phyloP scores from a whole-genome alignment of 2,888 invertebrate genomes.

The Drosophila lutescens region DNA sequence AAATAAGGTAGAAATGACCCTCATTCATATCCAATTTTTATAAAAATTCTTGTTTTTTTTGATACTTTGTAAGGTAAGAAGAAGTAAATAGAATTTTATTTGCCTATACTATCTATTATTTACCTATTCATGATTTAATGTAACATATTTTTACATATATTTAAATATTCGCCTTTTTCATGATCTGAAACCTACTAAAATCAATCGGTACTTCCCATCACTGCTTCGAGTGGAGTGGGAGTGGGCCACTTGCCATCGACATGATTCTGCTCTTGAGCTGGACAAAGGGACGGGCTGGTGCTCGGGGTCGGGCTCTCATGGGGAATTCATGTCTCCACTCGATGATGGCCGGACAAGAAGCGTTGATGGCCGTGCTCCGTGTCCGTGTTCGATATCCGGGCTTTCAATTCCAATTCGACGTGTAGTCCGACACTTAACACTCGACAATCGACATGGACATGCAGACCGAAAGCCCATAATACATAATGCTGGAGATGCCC shows the following conservation, averaged over 20 bases:
- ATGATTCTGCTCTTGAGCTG: slow-evolving; percentile 32
- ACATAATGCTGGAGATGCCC: slow-evolving; percentile 8
- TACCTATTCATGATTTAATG: too few species aligned
- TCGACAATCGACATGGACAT: slow-evolving; percentile 20
- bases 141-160: too few species aligned
- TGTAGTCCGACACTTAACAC: slow-evolving; percentile 34
- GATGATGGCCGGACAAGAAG: slow-evolving; percentile 23
- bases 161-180: too few species aligned
- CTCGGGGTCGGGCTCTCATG: slow-evolving; percentile 16
- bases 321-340: slow-evolving; percentile 46
- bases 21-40: too few species aligned
- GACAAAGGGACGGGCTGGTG: slow-evolving; percentile 6
- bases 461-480: slow-evolving; percentile 34
- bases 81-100: too few species aligned
- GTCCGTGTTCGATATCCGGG: slow-evolving; percentile 16
- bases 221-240: slow-evolving; percentile 1
- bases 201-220: background rate
- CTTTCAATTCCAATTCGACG: slow-evolving; percentile 35
- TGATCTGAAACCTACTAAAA: too few species aligned
- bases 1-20: too few species aligned
- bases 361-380: slow-evolving; percentile 19
- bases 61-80: too few species aligned
- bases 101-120: too few species aligned
- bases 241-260: slow-evolving; percentile 27
- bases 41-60: too few species aligned